Base-by-base conservation (phyloP, 2,888 invertebrate species). In the Protodeltote pygarga region DNA sequence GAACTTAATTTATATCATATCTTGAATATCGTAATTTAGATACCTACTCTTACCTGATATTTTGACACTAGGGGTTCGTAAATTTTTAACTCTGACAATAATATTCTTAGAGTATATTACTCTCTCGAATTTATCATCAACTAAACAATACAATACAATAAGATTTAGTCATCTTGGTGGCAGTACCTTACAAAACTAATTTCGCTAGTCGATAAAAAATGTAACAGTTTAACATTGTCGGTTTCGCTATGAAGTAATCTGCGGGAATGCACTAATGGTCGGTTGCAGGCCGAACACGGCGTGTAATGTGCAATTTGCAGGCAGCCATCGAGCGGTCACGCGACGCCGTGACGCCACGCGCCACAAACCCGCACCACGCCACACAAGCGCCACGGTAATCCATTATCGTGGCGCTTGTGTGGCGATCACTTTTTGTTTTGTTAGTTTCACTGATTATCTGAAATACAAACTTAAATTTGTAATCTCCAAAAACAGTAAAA, bases 231-330 rank as follows among this genome's bases (percentile, higher is more conserved):
- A 82, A 41, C 72, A 85, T 85, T 81, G 81, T 82, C 79, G 82
- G 80, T 85, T 85, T 85, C 82, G 83, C 78, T 84, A 80, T 88
- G 85, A 83, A 82, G 87, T 89, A 89, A 89, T 90, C 83, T 78
- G 75, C 77, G 85, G 81, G 87, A 85, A 88, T 90, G 89, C 84
- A 85, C 81, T 89, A 89, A 89, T 89, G 83, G 82, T 73, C 77
- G 81, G 82, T 87, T 88, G 87, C 87, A 83, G 72, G 70, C 76
- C 76, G 81, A 82, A 70, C 67, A 59, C 81, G 77, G 79, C 85
- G 80, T 85, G 82, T 87, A 89, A 89, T 88, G 80, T 83, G 85
- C 87, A 89, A 91, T 89, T 90, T 88, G 83, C 82, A 79, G 75
- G 77, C 81, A 75, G 72, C 74, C 80, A 83, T 78, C 75, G 77